These are phyloP conservation scores for Tipula unca DNA, from an alignment of 2,888 invertebrate genomes.

Conservation along the genomic window DNA sequence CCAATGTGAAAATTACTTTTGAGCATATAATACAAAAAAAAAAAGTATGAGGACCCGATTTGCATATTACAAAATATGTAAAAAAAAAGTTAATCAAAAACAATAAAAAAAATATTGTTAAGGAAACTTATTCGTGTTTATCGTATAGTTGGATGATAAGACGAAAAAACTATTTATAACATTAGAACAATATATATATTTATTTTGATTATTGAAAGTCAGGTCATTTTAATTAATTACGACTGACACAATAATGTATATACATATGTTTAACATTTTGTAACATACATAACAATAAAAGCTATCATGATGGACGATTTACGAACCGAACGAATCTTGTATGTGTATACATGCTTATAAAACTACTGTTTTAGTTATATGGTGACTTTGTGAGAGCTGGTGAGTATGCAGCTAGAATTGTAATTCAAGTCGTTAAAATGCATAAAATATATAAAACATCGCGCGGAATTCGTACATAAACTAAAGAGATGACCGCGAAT, in stretches of 20 bases:
- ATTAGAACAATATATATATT: background rate
- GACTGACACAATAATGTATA: too few relatives aligned
- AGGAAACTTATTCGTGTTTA: background rate
- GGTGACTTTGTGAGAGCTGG: background rate
- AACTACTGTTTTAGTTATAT: background rate
- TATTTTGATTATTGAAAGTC: background rate
- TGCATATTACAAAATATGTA: background rate
- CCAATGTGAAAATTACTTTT: background rate
- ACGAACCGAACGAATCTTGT: background rate
- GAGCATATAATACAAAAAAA: too few relatives aligned
- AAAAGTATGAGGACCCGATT: background rate
- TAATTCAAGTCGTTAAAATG: background rate
- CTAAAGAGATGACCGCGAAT: conserved; percentile 3
- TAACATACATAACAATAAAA: background rate
- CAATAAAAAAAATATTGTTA: background rate
- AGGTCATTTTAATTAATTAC: background rate
- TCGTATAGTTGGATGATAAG: background rate
- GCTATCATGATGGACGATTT: background rate
- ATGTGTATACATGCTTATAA: background rate
- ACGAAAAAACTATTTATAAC: background rate
- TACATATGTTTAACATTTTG: background rate
- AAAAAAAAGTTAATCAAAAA: background rate
- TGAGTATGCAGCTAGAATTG: background rate
- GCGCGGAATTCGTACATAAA: background rate
- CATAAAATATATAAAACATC: background rate